Percentiles rank a stretch among this genome's conserved stretches.
These are phyloP conservation scores for Tenthredo amoena DNA, from an alignment of 2,888 invertebrate species.

Conservation along the genomic window DNA sequence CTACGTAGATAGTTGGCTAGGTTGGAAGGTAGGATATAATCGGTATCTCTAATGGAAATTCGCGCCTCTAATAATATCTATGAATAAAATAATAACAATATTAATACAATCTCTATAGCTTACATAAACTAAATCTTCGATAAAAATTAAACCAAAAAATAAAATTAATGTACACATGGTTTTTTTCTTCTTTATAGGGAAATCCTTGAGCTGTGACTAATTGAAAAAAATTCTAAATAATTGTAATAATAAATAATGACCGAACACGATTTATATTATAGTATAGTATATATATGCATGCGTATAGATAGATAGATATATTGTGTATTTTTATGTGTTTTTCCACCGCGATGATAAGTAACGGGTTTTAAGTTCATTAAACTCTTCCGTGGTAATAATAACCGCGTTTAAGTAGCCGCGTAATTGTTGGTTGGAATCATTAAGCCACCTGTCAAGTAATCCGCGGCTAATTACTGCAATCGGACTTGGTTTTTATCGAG, in stretches of 20 bases:
- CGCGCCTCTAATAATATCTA: conserved; percentile 9
- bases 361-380: conserved; percentile 20
- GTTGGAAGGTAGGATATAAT: conserved; percentile 53
- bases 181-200: not conserved
- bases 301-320: not conserved
- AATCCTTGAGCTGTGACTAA: not conserved
- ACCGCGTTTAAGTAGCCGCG: conserved; percentile 28
- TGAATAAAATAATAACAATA: not conserved
- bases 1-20: not conserved
- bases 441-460: conserved; percentile 36
- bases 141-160: not conserved
- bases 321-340: not conserved
- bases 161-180: too few species aligned
- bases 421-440: conserved; percentile 14
- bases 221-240: not conserved
- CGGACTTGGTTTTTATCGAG: conserved; percentile 18
- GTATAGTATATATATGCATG: too few species aligned
- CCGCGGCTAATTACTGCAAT: conserved; percentile 27
- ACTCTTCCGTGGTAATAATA: conserved; percentile 22
- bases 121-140: not conserved
- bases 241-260: not conserved
- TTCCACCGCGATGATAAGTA: not conserved
- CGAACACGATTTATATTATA: not conserved
- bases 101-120: too few species aligned
- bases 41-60: conserved; percentile 57